Conservation (phyloP, 2,113 vertebrate species). For the Ptilonorhynchus violaceus region DNA sequence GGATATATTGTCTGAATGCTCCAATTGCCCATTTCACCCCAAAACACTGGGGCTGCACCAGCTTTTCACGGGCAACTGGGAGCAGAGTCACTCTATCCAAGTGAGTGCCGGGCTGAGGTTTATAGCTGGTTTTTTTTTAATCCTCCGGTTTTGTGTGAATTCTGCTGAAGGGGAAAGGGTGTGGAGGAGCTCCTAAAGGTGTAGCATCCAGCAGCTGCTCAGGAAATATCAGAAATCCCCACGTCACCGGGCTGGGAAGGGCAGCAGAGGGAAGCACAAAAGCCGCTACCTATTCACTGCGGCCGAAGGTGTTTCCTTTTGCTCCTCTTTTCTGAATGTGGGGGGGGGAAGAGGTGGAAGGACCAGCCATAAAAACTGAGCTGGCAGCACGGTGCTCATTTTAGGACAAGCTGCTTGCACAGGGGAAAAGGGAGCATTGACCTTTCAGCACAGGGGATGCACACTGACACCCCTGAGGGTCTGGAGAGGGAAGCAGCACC, state of each 20-base stretch:
- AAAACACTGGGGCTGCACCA: not conserved
- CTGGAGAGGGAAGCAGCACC: not conserved
- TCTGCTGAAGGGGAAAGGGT: constrained; percentile 47
- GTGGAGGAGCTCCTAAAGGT: constrained; percentile 49
- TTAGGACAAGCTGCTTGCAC: not conserved
- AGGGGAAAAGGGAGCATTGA: not conserved
- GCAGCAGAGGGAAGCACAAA: constrained; percentile 3
- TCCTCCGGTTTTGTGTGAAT: not conserved
- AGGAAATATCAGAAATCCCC: constrained; percentile 45
- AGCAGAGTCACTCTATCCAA: not conserved
- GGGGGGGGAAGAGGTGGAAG: not conserved
- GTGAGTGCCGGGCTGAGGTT: not conserved
- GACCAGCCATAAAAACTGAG: not conserved
- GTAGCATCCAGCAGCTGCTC: constrained; percentile 39
- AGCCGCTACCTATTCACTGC: not conserved
- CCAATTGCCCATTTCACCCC: not conserved
- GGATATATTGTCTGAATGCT: not conserved
- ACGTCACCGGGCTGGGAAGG: not conserved
- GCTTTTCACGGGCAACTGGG: not conserved
- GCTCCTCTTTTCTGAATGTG: not conserved
- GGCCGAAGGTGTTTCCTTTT: constrained; percentile 50
- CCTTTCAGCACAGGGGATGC: rapidly evolving
- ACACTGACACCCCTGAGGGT: rapidly evolving
- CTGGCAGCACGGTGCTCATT: not conserved
- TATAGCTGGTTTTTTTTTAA: not conserved